Conservation (phyloP, 2,797 vertebrate genomes). For the Melanotaenia trifasciata region DNA sequence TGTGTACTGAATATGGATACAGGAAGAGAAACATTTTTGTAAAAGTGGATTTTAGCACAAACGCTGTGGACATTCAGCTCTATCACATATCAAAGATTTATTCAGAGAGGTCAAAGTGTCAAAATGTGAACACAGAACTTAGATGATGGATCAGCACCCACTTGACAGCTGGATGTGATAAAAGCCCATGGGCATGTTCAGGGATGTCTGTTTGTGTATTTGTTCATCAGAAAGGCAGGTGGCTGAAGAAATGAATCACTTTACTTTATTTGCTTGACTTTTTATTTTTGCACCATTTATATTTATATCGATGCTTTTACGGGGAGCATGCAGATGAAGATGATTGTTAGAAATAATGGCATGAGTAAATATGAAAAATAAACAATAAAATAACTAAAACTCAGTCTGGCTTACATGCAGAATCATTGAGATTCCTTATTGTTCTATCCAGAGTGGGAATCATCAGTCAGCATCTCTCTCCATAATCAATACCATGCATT, state of each 20-base stretch:
- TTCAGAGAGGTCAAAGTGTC: constrained; percentile 65
- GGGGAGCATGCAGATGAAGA: neutral
- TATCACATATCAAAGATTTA: constrained; percentile 53
- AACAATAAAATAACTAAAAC: neutral
- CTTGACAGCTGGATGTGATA: constrained; percentile 70
- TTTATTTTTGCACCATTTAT: neutral
- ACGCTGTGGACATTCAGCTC: constrained; percentile 15
- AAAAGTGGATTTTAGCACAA: constrained; percentile 31
- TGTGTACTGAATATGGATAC: neutral
- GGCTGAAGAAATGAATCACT: constrained; percentile 31
- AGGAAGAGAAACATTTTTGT: constrained; percentile 10
- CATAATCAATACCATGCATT: constrained; percentile 58
- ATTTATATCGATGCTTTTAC: constrained; percentile 17
- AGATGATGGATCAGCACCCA: constrained; percentile 61
- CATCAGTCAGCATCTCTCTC: constrained; percentile 60
- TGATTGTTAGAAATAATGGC: constrained; percentile 12
- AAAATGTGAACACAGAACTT: constrained; percentile 61
- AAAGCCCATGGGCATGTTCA: constrained; percentile 65
- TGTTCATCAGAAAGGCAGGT: constrained; percentile 51
- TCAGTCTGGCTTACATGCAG: constrained; percentile 13
- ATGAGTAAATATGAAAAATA: neutral
- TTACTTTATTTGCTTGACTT: constrained; percentile 12
- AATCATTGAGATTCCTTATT: constrained; percentile 16
- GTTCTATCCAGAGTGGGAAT: constrained; percentile 26
- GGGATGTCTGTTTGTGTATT: constrained; percentile 49